Base-by-base conservation (phyloP, 2,888 invertebrate species). In the Gortyna flavago region DNA sequence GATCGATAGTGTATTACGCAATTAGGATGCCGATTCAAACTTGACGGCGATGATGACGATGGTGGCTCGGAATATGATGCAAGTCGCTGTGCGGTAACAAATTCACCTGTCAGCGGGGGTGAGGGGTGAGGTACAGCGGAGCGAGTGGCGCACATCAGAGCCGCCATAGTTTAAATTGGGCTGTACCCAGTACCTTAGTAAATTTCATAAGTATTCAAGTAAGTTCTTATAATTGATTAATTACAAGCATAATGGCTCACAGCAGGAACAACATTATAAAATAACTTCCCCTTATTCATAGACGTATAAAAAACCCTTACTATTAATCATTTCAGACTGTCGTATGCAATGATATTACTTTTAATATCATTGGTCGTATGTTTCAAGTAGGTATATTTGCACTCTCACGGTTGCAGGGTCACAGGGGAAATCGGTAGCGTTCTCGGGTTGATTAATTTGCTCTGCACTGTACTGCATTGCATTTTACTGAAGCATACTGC, bases 371-470 rank as follows among this genome's bases (percentile, higher is more conserved):
- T n/a, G n/a, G 4, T 35, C 9, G 38, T 66, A 41, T 57, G 51
- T 62, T 65, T 44, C 51, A 32, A 75, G 48, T n/a, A n/a, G n/a
- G n/a, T n/a, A 35, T 25, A 75, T 61, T 83, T 59, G 44, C 64
- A 35, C 25, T 62, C 32, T 59, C 67, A 65, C 80, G 44, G 57
- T 69, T 54, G 41, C 54, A 61, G 38, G 72, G 69, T 72, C 84
- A 80, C 70, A 32, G 13, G 65, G 74, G 83, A 84, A 83, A 85
- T 70, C 57, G 64, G 78, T 77, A 59, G 61, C 69, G 48, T 75
- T 69, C 70, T 69, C 32, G 29, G 54, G 35, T 64, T 75, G 70
- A 85, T 84, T 85, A 78, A 83, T 84, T 83, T 82, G 72, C 74
- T 61, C 83, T 75, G 62, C 83, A 81, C 69, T 85, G 73, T 57